Evolutionary conservation across 64 coral and sea anemone genomes (phyloP).

Genomic region (Astreopora myriophthalma): DNA sequence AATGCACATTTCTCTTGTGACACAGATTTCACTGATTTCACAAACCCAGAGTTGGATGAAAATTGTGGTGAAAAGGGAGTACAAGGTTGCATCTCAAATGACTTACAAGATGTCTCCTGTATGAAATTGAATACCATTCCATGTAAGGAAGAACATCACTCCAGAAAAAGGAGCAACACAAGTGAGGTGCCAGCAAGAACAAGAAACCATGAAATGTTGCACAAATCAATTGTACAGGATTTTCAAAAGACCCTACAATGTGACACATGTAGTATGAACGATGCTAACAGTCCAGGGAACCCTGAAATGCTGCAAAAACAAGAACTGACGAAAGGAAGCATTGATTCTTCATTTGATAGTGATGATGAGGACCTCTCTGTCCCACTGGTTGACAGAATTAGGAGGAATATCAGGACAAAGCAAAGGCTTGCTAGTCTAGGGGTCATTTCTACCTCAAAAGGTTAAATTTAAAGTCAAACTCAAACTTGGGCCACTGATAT

Average conservation of each 20-base stretch:
- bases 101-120: not conserved
- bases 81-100: not conserved
- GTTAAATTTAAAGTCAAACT: not conserved
- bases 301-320: not conserved
- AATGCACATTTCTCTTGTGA: not conserved
- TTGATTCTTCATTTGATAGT: slow-evolving; percentile 18
- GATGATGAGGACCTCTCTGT: slow-evolving; percentile 37
- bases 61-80: not conserved
- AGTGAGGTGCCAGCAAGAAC: not conserved
- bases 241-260: not conserved
- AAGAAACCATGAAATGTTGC: not conserved
- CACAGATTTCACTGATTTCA: not conserved
- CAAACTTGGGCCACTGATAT: too few relatives aligned
- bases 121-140: not conserved
- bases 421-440: not conserved
- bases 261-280: not conserved
- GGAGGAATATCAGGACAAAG: not conserved
- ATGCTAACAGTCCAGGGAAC: not conserved
- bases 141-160: not conserved
- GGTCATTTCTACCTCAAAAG: not conserved
- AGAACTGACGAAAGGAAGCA: not conserved
- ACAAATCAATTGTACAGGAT: not conserved
- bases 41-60: not conserved
- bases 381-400: slow-evolving; percentile 37
- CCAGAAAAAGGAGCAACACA: not conserved